Evolutionary conservation across 2,888 invertebrate genomes (phyloP).

Genomic region (Linnaemya tessellans): DNA sequence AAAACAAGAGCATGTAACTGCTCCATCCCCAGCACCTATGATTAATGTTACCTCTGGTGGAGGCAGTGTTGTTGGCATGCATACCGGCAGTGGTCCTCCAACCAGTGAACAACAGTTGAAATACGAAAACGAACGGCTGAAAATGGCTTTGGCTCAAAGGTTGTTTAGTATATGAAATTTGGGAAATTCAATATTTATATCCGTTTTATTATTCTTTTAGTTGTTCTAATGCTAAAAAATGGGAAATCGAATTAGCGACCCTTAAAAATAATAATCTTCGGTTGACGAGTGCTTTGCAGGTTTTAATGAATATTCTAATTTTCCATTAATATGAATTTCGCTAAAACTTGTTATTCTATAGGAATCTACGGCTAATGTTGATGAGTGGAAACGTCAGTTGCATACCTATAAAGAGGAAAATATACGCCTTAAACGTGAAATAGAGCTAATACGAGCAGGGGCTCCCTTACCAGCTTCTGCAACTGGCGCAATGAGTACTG

Average conservation of each 20-base stretch:
- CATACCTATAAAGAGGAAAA: constrained; percentile 96
- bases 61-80: constrained; percentile 79
- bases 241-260: constrained; percentile 98
- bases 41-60: constrained; percentile 75
- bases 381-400: constrained; percentile 98
- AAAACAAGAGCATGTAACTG: constrained; percentile 75
- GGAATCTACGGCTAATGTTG: constrained; percentile 97
- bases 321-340: background rate
- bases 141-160: constrained; percentile 97
- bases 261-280: constrained; percentile 98
- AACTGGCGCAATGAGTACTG: constrained; percentile 85
- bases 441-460: constrained; percentile 88
- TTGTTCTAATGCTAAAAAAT: constrained; percentile 98
- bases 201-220: constrained; percentile 84
- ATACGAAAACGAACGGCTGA: constrained; percentile 98
- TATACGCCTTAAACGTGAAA: constrained; percentile 90
- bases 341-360: constrained; percentile 58
- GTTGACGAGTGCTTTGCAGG: constrained; percentile 96
- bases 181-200: background rate
- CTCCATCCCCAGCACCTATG: constrained; percentile 79
- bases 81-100: constrained; percentile 77
- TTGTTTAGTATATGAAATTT: constrained; percentile 79
- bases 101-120: constrained; percentile 92
- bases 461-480: constrained; percentile 61
- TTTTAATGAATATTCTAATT: constrained; percentile 66